Base-by-base conservation (phyloP, 2,113 vertebrate genomes). In the Percopsis transmontana region DNA sequence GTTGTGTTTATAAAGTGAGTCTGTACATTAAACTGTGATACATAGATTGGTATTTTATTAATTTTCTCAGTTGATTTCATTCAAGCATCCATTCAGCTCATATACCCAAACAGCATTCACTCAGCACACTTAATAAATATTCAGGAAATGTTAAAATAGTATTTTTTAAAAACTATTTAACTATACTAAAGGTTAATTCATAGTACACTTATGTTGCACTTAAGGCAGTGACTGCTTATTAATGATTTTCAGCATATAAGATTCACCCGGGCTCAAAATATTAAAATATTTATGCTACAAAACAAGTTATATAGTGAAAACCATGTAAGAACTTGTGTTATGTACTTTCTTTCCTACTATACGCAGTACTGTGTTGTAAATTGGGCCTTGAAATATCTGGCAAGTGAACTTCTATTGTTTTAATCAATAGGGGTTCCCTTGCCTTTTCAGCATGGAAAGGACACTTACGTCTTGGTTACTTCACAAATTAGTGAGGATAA, bases 1-100 rank as follows among this genome's bases (percentile, higher is more conserved):
- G 55, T 56, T 74, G 64, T 81, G 55, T 52, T 80, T 83, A 73
- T 66, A 74, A 85, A 53, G 58, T 79, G 69, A 70, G 71, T 78
- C 70, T 66, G 72, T 84, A 76, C 58, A 65, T 72, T 62, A 72
- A 60, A 81, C 60, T 70, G 39, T 42, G 57, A 77, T 74, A 74
- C 72, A 82, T 50, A 79, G 77, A 81, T 55, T 33, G 66, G 60
- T 19, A 70, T 47, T 55, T 65, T 42, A 20, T 33, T 24, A 41
- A 19, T 42, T 69, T 56, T 71, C 69, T 66, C 53, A 68, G 50
- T 63, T 61, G n/a, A 18, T 52, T 61, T 77, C 16, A 50, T 50
- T 58, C 53, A 68, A 59, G 41, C 54, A 57, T 24, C 69, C 62
- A 77, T 72, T 69, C 68, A 76, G 67, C 53, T 65, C 39, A 42